Evolutionary conservation across 2,888 invertebrate species (phyloP), one percentile per base, ranked within the genome.

Genomic region (Monochamus alternatus): DNA sequence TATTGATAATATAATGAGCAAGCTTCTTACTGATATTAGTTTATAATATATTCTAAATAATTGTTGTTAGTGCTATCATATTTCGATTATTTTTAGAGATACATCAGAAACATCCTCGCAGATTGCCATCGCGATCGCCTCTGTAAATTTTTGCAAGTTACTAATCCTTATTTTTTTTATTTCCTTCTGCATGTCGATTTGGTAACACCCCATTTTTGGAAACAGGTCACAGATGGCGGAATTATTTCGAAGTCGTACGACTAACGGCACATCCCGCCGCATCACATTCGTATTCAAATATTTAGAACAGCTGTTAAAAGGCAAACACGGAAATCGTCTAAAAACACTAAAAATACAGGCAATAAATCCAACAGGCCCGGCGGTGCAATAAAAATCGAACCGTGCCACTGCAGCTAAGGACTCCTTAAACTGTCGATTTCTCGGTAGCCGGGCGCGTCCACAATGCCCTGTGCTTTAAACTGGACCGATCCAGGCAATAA

Each of bases 231-330:
- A 63, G 63, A 63, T 63, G 63, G 63, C 63, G 44, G 44, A 63
- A 63, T 38, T 38, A 38, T 38, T 38, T 7, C 38, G 7, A 5
- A 63, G 60, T 62, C 12, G 38, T 22, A n/a, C 31, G 32, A 52
- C 55, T 66, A 66, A 66, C 65, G 65, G 66, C 31, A 38, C 66
- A 30, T 52, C 47, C 14, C n/a, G 66, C 66, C 62, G 44, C 58
- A 14, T 76, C 79, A 78, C 80, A 80, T 81, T 73, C 71, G 78
- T 81, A 78, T 78, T 81, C 78, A 80, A 81, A 81, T 81, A 81
- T 81, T 79, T 81, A 75, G 76, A 79, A 79, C 81, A 81, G 81
- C 80, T 81, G 81, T 78, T 74, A 70, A 75, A 78, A 80, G 72
- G 76, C 78, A 79, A 80, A 81, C 78, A 79, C 78, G 75, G 77